Evolutionary conservation across 2,113 vertebrate species (phyloP), one percentile per base, ranked within the genome.

Genomic region (Onychostruthus taczanowskii): DNA sequence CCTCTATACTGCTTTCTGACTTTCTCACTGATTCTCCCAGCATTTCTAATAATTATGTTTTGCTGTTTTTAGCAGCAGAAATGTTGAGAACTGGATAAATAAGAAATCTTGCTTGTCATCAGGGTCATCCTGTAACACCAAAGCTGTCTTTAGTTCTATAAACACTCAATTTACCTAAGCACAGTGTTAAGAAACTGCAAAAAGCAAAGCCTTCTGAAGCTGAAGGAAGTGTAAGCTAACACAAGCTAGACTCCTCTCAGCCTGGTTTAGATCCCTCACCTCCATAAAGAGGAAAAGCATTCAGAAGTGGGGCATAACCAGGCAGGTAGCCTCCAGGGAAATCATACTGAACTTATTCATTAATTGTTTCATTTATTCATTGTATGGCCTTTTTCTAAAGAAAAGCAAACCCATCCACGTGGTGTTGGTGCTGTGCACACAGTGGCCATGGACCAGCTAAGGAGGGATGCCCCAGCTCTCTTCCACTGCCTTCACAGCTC

Each of bases 351-450:
- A 75, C 1, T 37, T 27, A 50, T 2, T 61, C 20, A 50, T 75
- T 77, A 64, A 69, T 75, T 72, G 53, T 62, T 80, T 47, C 15
- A 41, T 76, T 87, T 77, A 24, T 62, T 77, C 28, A 49, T 27
- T n/a, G 7, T 28, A 15, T 12, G 14, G 19, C 7, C 12, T 59
- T 58, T 39, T 35, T 15, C 21, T 18, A 35, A 58, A 43, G 19
- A 27, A 11, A 46, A 58, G 4, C 20, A 24, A 35, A 23, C 7
- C 4, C 30, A 68, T 1, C 5, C 1, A 0, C 3, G 1, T 0
- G 3, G 16, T 3, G 1, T 64, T 56, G 55, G 26, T 0, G 1
- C 70, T 44, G 79, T 66, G 83, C 53, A 17, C 35, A 6, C 10
- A 16, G 53, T 83, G 76, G 46, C 55, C 26, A 1, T 1, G 33